phyloP scores from a whole-genome alignment of 2,797 vertebrate genomes.

The Netta rufina region DNA sequence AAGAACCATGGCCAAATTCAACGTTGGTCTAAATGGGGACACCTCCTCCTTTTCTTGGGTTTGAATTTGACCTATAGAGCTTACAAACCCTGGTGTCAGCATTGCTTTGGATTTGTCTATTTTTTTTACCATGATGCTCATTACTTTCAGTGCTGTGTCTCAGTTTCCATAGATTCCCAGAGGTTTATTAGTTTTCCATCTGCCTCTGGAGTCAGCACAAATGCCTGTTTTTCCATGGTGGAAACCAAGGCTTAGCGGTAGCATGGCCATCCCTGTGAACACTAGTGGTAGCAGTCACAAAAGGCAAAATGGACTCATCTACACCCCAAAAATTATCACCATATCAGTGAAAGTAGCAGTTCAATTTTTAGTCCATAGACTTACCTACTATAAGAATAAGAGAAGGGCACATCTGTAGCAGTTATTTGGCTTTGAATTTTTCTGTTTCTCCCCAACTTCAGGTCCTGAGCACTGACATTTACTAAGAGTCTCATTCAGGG shows the following conservation, averaged over 20 bases:
- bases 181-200: background rate
- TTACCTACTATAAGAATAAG: accelerated
- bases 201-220: background rate
- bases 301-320: background rate
- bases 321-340: background rate
- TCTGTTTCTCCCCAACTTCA: background rate
- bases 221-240: background rate
- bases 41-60: background rate
- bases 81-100: background rate
- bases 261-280: background rate
- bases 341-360: background rate
- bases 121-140: background rate
- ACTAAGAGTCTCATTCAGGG: background rate
- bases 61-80: background rate
- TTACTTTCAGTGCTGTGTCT: background rate
- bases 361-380: background rate
- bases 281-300: background rate
- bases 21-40: background rate
- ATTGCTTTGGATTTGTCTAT: background rate
- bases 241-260: background rate
- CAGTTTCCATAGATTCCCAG: background rate
- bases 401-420: background rate
- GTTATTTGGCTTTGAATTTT: background rate
- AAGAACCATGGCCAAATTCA: background rate
- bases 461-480: background rate